Percentiles rank a stretch among this genome's conserved stretches.
These are phyloP conservation scores for Engystomops pustulosus DNA, from an alignment of 2,113 vertebrate species.

Conservation along the genomic window DNA sequence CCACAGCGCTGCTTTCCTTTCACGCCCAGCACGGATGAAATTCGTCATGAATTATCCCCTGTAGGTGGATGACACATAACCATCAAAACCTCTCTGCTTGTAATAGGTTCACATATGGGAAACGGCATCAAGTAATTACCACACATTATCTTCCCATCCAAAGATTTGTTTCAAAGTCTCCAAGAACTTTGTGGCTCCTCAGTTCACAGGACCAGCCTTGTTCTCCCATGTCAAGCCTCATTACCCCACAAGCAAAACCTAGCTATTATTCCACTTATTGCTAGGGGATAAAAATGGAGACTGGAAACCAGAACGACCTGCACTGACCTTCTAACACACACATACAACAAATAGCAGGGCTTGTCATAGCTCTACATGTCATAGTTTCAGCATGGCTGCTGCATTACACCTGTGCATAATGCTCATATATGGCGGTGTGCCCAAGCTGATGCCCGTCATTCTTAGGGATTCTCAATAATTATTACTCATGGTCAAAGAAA, in stretches of 20 bases:
- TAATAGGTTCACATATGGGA: background rate
- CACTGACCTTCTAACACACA: background rate
- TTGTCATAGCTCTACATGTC: no score
- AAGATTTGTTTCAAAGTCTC: background rate
- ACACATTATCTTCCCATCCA: background rate
- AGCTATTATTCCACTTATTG: conserved; percentile 2
- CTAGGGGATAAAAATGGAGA: background rate
- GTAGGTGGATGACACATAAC: conserved; percentile 9
- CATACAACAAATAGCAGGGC: no score
- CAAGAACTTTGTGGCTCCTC: background rate
- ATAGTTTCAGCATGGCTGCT: no score
- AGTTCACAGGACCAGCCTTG: background rate
- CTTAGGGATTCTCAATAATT: no score
- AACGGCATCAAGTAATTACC: background rate
- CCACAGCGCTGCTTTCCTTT: background rate
- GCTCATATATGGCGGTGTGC: no score
- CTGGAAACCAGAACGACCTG: background rate
- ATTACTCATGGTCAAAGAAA: no score
- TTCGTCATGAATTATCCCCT: background rate
- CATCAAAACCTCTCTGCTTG: background rate
- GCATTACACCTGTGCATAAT: no score
- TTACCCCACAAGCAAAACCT: conserved; percentile 22
- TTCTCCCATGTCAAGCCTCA: background rate
- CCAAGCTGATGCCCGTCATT: no score
- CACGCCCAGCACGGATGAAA: background rate